Conservation (phyloP, 2,888 invertebrate species). For the Frankliniella fusca region DNA sequence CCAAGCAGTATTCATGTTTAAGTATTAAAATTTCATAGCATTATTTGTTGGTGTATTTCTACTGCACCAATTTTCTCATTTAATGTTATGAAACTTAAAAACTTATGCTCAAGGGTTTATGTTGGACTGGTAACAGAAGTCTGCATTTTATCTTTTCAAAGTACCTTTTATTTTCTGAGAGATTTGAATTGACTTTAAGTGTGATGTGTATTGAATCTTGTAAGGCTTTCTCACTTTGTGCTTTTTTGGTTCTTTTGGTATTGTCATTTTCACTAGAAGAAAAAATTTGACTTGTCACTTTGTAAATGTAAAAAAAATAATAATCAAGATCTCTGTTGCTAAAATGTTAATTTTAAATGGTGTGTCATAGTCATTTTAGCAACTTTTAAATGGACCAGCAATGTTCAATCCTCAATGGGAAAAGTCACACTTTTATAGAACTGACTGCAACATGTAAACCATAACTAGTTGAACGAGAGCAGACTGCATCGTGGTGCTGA, state of each 20-base stretch:
- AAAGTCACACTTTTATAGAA: background rate
- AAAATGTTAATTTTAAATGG: too few species aligned
- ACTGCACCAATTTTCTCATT: background rate
- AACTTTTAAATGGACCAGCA: background rate
- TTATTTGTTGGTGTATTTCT: background rate
- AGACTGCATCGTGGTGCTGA: background rate
- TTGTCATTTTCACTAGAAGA: too few species aligned
- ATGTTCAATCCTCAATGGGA: background rate
- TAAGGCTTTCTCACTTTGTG: too few species aligned
- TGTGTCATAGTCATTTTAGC: background rate
- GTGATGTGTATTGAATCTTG: too few species aligned
- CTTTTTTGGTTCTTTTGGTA: too few species aligned
- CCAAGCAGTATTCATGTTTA: constrained; percentile 1
- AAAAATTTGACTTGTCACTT: too few species aligned
- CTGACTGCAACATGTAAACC: background rate
- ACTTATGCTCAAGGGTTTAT: background rate
- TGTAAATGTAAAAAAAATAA: too few species aligned
- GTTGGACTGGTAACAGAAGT: background rate
- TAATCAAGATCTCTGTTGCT: too few species aligned
- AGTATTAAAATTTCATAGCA: background rate
- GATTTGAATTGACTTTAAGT: too few species aligned
- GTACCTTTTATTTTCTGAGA: background rate
- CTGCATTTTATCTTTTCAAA: background rate
- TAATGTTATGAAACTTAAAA: background rate
- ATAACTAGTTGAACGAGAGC: background rate